Evolutionary conservation across 2,888 invertebrate genomes (phyloP).

Genomic region (Eupeodes luniger): DNA sequence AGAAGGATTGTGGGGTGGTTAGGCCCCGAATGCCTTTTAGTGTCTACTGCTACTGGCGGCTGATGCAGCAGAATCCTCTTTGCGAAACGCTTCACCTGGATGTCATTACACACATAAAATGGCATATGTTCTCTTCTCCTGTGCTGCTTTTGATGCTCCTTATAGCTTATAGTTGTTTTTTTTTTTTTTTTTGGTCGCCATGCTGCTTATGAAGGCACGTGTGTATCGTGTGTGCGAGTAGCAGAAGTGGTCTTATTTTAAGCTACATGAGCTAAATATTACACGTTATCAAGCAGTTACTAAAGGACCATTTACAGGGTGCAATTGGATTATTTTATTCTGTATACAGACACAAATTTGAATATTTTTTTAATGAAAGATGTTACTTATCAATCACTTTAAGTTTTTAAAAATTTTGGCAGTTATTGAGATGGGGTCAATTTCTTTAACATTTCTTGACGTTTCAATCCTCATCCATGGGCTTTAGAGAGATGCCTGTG

Average conservation of each 20-base stretch:
- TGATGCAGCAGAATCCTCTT: slow-evolving; percentile 63
- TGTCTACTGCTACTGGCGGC: slow-evolving; percentile 62
- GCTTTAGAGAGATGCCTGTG: no score
- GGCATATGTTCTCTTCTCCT: slow-evolving; percentile 48
- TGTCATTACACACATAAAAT: slow-evolving; percentile 69
- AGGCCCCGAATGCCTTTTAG: slow-evolving; percentile 34
- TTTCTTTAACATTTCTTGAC: no score
- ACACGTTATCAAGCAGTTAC: slow-evolving; percentile 34
- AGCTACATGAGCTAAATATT: slow-evolving; percentile 61
- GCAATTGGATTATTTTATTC: not conserved
- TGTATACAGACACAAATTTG: no score
- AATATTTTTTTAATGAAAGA: no score
- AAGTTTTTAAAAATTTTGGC: no score
- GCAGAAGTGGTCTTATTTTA: slow-evolving; percentile 69
- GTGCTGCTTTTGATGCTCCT: slow-evolving; percentile 47
- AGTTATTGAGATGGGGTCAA: no score
- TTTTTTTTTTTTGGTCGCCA: slow-evolving; percentile 9
- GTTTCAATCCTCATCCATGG: no score
- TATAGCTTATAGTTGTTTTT: slow-evolving; percentile 37
- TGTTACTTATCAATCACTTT: no score
- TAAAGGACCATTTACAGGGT: slow-evolving; percentile 24
- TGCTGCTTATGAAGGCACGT: slow-evolving; percentile 65
- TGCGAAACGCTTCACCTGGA: slow-evolving; percentile 61
- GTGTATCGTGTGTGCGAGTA: slow-evolving; percentile 41
- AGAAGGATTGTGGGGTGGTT: slow-evolving; percentile 18